Percentiles rank a stretch among this genome's conserved stretches.
Conservation (phyloP, 2,113 vertebrate genomes). For the Nematolebias whitei region DNA sequence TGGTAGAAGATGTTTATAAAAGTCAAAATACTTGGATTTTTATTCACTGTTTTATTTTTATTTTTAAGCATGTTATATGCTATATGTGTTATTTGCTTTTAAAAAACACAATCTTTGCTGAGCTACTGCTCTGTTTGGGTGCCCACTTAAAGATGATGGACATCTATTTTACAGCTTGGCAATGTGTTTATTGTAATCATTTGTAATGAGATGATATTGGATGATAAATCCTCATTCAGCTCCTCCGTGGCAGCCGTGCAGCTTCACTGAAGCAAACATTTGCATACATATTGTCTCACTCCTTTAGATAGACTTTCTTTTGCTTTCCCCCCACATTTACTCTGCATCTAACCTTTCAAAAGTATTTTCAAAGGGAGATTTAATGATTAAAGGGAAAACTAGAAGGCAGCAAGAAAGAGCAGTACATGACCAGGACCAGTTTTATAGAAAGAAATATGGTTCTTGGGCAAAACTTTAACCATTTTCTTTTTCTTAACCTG, state of each 20-base stretch:
- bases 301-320: constrained; percentile 63
- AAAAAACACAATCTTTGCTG: constrained; percentile 24
- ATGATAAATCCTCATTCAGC: constrained; percentile 65
- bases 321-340: constrained; percentile 36
- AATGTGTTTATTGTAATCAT: constrained; percentile 68
- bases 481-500: not conserved
- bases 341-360: constrained; percentile 43
- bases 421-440: not conserved
- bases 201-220: constrained; percentile 63
- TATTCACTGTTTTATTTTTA: constrained; percentile 24
- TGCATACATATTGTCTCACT: constrained; percentile 83
- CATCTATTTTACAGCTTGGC: constrained; percentile 45
- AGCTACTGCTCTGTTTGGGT: constrained; percentile 40
- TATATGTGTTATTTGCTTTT: constrained; percentile 30
- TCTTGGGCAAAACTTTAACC: not conserved
- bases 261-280: constrained; percentile 59
- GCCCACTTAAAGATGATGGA: constrained; percentile 27
- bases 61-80: constrained; percentile 10
- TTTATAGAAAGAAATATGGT: not conserved
- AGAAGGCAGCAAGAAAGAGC: too few relatives aligned
- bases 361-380: constrained; percentile 13
- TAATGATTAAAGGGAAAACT: constrained; percentile 47
- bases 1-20: constrained; percentile 4
- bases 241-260: constrained; percentile 37
- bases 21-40: constrained; percentile 42